These are phyloP conservation scores for Sipha maydis DNA, from an alignment of 2,888 invertebrate genomes.

Conservation along the genomic window DNA sequence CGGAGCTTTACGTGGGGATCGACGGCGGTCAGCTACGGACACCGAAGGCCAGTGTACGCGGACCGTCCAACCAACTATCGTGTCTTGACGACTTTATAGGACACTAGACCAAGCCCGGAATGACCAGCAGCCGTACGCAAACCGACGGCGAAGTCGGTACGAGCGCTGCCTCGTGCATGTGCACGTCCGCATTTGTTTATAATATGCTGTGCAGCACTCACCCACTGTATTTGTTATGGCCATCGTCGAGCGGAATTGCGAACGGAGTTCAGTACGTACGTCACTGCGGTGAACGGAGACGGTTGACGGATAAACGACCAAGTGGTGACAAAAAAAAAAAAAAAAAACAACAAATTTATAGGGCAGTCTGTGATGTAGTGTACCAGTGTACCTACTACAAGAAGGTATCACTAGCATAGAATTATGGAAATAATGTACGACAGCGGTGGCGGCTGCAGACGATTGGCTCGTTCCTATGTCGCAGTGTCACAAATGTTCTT, in stretches of 20 bases:
- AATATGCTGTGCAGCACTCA: conserved; percentile 8
- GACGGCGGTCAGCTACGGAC: neutral
- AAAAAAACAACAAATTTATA: neutral
- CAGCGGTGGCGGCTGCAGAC: conserved; percentile 9
- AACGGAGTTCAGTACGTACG: neutral
- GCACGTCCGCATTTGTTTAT: too few relatives aligned
- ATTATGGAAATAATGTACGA: neutral
- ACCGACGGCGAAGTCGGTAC: neutral
- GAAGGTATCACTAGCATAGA: neutral
- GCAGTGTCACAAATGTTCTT: too few relatives aligned
- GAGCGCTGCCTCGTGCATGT: neutral
- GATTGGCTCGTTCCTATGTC: neutral
- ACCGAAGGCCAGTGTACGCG: neutral
- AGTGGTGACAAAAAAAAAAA: neutral
- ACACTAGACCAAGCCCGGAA: neutral
- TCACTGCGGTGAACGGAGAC: neutral
- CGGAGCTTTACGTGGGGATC: neutral
- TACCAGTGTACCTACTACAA: neutral
- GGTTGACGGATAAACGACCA: neutral
- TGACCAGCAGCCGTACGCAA: neutral
- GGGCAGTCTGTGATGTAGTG: too few relatives aligned
- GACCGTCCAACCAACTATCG: neutral
- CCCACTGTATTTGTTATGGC: conserved; percentile 48
- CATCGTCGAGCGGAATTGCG: neutral
- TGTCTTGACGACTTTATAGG: too few relatives aligned